Base-by-base conservation (phyloP, 2,797 vertebrate species). In the Sebastes steindachneri region DNA sequence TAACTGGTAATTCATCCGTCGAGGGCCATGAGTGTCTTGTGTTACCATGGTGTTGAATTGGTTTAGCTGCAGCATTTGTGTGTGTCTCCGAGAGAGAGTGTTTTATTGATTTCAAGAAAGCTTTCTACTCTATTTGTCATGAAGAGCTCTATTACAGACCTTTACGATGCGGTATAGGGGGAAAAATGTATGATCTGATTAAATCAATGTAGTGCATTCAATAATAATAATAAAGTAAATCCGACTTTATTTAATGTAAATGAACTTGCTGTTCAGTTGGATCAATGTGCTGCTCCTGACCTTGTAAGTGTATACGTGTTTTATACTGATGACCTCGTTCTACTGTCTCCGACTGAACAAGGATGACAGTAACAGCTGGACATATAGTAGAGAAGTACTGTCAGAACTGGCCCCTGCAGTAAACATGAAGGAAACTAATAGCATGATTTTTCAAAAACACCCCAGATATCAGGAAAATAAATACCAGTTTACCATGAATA, bases 1-100 rank as follows among this genome's bases (percentile, higher is more conserved):
- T 72, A 70, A 60, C 58, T 58, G 72, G 15, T 63, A 79, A 28
- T 86, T 82, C 29, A 78, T 78, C 37, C 78, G 65, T 14, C 21
- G 31, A 60, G n/a, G 5, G 5, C 82, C 80, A 48, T 55, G 15
- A 73, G 14, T 63, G 29, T 59, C 55, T 59, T 0, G 21, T 55
- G 53, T 55, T 55, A 55, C 53, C 21, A 55, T 55, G 53, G 21
- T 55, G 53, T 55, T 55, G 19, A 55, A 55, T 55, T 55, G 53
- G 53, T 55, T 25, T 55, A 25, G 53, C 53, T 55, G 53, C 10
- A 55, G 53, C 51, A 54, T 54, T 9, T 54, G 17, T 9, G 17
- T 51, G 45, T n/a, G 45, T 51, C 45, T 51, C 17, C 23, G 5
- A 55, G 53, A 55, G 21, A 55, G 53, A 55, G 21, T 21, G 51